Evolutionary conservation across 92 coral and sea anemone species (phyloP), one percentile per base, ranked within the genome.

Genomic region (Bergia puertoricense): DNA sequence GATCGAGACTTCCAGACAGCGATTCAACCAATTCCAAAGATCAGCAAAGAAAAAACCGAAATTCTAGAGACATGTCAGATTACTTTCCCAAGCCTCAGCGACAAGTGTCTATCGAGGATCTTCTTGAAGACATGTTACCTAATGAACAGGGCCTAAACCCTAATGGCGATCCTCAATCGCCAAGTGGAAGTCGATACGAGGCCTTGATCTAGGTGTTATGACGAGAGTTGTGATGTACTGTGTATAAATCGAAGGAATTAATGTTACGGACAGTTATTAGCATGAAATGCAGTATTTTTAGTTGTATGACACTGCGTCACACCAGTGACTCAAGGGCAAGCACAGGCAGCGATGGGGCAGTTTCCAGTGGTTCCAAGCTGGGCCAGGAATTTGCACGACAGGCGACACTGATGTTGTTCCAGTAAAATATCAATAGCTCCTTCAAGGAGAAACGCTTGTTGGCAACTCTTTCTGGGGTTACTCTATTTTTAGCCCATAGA

Each of bases 121-220:
- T 94, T 91, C 91, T 92, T 45, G 88, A 89, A 80, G 97, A 94
- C 72, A 91, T 88, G 92, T 38, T 92, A 81, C 97, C 97, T 2
- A 77, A 69, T 20, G 88, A 66, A 15, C 77, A 84, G 44, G 74
- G 37, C 66, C 7, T 71, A 36, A 30, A 71, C 30, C 79, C 48
- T 13, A 84, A 84, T 23, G 42, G 79, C 36, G 79, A 84, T 37
- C 68, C 87, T 16, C 9, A 68, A 13, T 84, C 87, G 41, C 87
- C 87, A 38, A 84, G 45, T 48, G 39, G 59, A 36, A 69, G 20
- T 84, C 79, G 87, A 14, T 84, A 84, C 41, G 45, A 84, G 22
- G 87, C 87, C n/a, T 30, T 84, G n/a, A 84, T 84, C 39, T 84
- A 51, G 48, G n/a, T 16, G 69, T 62, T 20, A 8, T 62, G 23